Evolutionary conservation across 2,888 invertebrate genomes (phyloP), one percentile per base, ranked within the genome.

Genomic region (Trichopoda pennipes): DNA sequence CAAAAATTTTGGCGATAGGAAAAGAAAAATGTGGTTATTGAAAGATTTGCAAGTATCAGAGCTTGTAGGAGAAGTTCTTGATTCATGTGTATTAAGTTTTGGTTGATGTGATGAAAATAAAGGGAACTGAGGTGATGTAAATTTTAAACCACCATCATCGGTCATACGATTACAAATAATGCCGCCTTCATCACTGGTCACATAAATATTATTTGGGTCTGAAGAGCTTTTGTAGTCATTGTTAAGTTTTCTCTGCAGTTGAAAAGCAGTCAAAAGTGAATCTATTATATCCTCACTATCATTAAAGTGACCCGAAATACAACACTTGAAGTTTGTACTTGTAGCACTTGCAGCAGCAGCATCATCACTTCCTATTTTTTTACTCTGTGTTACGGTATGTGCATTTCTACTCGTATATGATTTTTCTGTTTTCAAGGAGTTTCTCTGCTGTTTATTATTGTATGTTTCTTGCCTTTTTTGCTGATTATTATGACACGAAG

Each of bases 231-330:
- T 51, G 53, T 21, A 60, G 80, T 53, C 68, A 49, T 63, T 77
- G 85, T 85, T 87, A 86, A 87, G 84, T 85, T 87, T 87, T 87
- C 87, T 87, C 88, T 89, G 89, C 88, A 89, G 88, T 88, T 90
- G 87, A 87, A 90, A 89, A 87, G 86, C 88, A 88, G 89, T 89
- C 90, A 90, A 90, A 88, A 90, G 89, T 87, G 87, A 86, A 86
- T 85, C 88, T 86, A 90, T 89, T 87, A 90, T 89, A 89, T 89
- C 89, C 90, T 90, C 90, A 89, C 89, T 90, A 90, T 90, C 90
- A 85, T 89, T 87, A 86, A 85, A 85, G 70, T 80, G 84, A 75
- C 68, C 83, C 79, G 81, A 80, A 85, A 84, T 70, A 81, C 69
- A 76, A 81, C 69, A 76, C 75, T 75, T 79, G 53, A 79, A 80